These are phyloP conservation scores for Centroberyx gerrardi DNA, from an alignment of 2,797 vertebrate genomes.

Conservation along the genomic window DNA sequence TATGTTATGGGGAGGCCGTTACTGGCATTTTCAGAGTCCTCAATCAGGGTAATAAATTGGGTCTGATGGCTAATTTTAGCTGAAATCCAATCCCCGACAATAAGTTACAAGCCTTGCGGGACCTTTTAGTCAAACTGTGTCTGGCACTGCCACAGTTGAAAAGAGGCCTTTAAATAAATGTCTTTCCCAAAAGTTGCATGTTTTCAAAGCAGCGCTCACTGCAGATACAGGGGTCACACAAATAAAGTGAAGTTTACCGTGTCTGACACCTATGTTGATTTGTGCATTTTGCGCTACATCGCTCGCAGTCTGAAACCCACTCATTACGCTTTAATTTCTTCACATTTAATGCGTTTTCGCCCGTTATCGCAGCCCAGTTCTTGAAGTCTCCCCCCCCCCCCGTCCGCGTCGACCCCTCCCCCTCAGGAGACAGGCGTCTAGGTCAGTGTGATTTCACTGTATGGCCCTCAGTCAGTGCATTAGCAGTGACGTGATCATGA, in stretches of 20 bases:
- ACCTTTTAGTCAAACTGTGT: conserved; percentile 83
- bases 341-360: conserved; percentile 43
- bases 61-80: conserved; percentile 96
- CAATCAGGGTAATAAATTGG: conserved; percentile 93
- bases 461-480: conserved; percentile 68
- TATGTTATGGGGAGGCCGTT: conserved; percentile 70
- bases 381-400: conserved; percentile 25
- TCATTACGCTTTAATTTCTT: conserved; percentile 30
- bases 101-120: conserved; percentile 93
- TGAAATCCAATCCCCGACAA: conserved; percentile 94
- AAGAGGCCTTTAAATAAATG: conserved; percentile 72
- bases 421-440: conserved; percentile 50
- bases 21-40: conserved; percentile 89
- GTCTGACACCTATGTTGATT: conserved; percentile 62
- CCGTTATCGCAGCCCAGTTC: conserved; percentile 27
- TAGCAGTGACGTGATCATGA: conserved; percentile 81
- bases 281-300: conserved; percentile 44
- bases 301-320: conserved; percentile 15
- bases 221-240: conserved; percentile 58
- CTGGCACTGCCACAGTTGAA: conserved; percentile 81
- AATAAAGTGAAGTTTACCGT: conserved; percentile 69
- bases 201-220: conserved; percentile 71
- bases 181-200: conserved; percentile 68
- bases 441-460: conserved; percentile 69
- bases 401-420: conserved; percentile 27